phyloP scores from a whole-genome alignment of 2,113 vertebrate species.

The Antechinus stuartii region DNA sequence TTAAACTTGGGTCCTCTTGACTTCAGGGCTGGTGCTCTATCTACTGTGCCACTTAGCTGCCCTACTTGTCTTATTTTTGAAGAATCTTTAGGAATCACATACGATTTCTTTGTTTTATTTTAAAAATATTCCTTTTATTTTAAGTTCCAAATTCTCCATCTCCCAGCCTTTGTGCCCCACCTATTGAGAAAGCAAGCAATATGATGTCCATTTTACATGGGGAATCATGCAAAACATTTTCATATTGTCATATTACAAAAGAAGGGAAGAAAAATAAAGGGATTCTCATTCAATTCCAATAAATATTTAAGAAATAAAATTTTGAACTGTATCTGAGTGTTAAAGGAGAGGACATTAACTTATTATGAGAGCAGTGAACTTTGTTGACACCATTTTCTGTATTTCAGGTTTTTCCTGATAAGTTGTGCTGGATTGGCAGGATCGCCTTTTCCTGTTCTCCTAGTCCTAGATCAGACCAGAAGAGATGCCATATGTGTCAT shows the following conservation, averaged over 20 bases:
- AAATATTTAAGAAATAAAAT: background rate
- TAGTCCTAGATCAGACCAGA: background rate
- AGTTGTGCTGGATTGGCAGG: background rate
- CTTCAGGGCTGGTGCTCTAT: too few relatives aligned
- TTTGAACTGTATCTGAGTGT: background rate
- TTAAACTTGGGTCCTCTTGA: too few relatives aligned
- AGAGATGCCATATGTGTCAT: background rate
- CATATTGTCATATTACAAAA: background rate
- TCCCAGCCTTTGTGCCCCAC: background rate
- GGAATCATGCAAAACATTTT: background rate
- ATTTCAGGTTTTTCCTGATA: slow-evolving; percentile 33
- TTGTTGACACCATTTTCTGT: slow-evolving; percentile 2
- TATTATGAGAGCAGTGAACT: background rate
- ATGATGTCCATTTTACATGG: background rate
- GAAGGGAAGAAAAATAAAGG: background rate
- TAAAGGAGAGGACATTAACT: background rate
- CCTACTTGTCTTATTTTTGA: too few relatives aligned
- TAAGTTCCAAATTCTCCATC: background rate
- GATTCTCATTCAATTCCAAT: slow-evolving; percentile 19
- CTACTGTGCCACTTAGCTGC: too few relatives aligned
- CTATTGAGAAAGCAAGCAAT: background rate
- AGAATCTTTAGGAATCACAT: background rate
- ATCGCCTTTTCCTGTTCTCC: slow-evolving; percentile 20
- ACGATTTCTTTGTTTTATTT: background rate
- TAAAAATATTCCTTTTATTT: background rate